Conservation (phyloP, 2,113 vertebrate species). For the Anarhynchus alexandrinus region DNA sequence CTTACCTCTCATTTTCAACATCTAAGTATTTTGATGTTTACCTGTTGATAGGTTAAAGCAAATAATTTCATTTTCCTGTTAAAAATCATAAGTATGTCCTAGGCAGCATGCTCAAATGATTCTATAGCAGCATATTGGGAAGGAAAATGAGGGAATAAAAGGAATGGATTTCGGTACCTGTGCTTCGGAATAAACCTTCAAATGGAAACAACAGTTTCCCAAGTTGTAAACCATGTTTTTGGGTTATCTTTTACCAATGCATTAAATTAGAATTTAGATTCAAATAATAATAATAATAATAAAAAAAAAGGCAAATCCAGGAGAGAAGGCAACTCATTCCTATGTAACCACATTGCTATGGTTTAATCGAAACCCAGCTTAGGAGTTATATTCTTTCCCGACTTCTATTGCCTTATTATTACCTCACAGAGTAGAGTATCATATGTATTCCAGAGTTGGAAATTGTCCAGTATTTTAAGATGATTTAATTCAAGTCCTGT, state of each 20-base stretch:
- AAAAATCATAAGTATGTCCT: background rate
- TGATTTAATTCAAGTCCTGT: constrained; percentile 60
- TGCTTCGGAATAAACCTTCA: background rate
- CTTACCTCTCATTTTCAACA: background rate
- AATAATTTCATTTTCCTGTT: background rate
- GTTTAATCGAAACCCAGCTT: background rate
- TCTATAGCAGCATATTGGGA: background rate
- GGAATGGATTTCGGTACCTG: background rate
- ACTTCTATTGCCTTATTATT: background rate
- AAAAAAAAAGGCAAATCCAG: background rate
- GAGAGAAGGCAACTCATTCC: background rate
- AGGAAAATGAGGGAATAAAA: background rate
- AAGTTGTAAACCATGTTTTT: background rate
- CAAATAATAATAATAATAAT: background rate
- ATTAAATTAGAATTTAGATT: background rate
- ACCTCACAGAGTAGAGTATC: constrained; percentile 78
- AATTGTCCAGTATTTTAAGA: constrained; percentile 44
- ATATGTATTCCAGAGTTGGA: constrained; percentile 70
- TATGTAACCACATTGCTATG: background rate
- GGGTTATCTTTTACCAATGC: background rate
- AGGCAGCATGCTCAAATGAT: background rate
- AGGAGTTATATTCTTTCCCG: background rate
- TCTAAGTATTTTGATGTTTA: background rate
- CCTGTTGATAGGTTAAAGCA: background rate
- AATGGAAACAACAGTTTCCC: background rate